A percentile compares a stretch with the other conserved stretches of the same genome.
These are phyloP conservation scores for Danio choprae DNA, from an alignment of 2,797 vertebrate species.

Conservation along the genomic window DNA sequence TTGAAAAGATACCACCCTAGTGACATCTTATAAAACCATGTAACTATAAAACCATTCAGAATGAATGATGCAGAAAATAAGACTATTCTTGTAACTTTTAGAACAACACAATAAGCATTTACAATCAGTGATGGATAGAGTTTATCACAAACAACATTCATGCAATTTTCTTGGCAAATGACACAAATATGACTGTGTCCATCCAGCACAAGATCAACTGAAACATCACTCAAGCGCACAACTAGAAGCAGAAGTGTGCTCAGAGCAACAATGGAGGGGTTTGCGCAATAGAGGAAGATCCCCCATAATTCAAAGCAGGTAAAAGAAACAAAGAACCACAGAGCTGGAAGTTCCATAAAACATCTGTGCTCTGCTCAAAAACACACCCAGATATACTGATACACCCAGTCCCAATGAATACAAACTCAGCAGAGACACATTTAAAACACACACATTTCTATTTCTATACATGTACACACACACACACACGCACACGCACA, in stretches of 20 bases:
- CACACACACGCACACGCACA: slow-evolving; percentile 25
- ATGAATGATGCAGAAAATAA: neutral
- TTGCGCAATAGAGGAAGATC: slow-evolving; percentile 49
- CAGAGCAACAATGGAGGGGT: slow-evolving; percentile 32
- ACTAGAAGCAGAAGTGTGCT: slow-evolving; percentile 6
- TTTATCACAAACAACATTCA: neutral
- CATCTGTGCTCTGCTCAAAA: slow-evolving; percentile 37
- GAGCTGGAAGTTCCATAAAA: slow-evolving; percentile 24
- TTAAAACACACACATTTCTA: neutral
- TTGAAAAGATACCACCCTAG: too few relatives aligned
- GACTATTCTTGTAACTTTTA: neutral
- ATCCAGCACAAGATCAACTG: neutral
- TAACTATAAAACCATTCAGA: neutral
- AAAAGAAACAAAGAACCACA: slow-evolving; percentile 48
- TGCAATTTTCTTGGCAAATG: neutral
- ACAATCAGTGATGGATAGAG: neutral
- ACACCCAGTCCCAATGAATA: slow-evolving; percentile 46
- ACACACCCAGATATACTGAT: slow-evolving; percentile 43
- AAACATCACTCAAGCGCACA: neutral
- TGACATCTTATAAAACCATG: too few relatives aligned
- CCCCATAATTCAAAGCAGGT: slow-evolving; percentile 49
- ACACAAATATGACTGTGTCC: neutral
- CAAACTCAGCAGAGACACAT: slow-evolving; percentile 1
- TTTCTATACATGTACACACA: slow-evolving; percentile 10
- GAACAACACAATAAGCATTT: neutral